Base-by-base conservation (phyloP, 2,113 vertebrate genomes). In the Elachura formosa region DNA sequence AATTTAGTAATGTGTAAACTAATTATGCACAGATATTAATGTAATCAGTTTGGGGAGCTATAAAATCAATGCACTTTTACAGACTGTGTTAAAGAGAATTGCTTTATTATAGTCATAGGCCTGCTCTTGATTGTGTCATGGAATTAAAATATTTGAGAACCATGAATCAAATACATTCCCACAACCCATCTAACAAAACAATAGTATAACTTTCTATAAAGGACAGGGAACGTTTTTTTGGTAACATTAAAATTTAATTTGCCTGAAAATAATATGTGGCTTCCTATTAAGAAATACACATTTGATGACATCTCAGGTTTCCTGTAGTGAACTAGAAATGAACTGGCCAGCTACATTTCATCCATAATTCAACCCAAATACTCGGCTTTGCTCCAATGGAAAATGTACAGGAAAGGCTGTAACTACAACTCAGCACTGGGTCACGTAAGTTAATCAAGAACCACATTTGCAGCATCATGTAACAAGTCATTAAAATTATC, bases 1-100 rank as follows among this genome's bases (percentile, higher is more conserved):
- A 99, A 99, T 99, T 99, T 99, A 99, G 99, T 99, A 99, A 99
- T 98, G 99, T 99, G 99, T 99, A 99, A 99, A 99, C 99, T 99
- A 99, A 99, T 99, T 99, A 99, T 99, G 98, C 98, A 96, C 98
- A 98, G 98, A 99, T 99, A 99, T 99, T 99, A 99, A 99, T 99
- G 98, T 98, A 99, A 99, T 99, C 98, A 98, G 98, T 99, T 99
- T 96, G 97, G 98, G 98, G 98, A 99, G 98, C 98, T 98, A 98
- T 99, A 99, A 98, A 99, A 99, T 99, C 99, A 98, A 99, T 99
- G 98, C 98, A 98, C 99, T 99, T 99, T 98, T 98, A 98, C 98
- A 98, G 98, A 98, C 98, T 96, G 97, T 79, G 97, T 98, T 99
- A 98, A 98, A 98, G 98, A 98, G 98, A 98, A 98, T 96, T 96